A percentile compares a stretch with the other conserved stretches of the same genome.
These are phyloP conservation scores for Craterocephalus amniculus DNA, from an alignment of 2,797 vertebrate genomes.

Conservation along the genomic window DNA sequence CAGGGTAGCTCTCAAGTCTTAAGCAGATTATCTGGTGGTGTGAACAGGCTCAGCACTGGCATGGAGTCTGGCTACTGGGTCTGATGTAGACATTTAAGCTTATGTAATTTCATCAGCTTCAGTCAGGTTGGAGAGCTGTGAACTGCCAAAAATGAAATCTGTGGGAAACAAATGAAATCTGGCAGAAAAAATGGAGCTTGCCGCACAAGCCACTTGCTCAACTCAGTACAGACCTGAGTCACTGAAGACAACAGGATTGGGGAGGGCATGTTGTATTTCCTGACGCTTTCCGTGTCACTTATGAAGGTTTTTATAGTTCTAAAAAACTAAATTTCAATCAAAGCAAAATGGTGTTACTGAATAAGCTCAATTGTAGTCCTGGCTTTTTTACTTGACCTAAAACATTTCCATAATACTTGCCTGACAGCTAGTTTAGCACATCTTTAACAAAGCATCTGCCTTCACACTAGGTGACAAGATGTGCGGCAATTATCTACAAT, in stretches of 20 bases:
- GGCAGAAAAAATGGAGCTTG: conserved; percentile 7
- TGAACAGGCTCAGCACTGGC: conserved; percentile 11
- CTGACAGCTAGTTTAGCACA: not conserved
- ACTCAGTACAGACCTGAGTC: not conserved
- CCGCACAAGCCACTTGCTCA: not conserved
- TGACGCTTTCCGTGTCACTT: not conserved
- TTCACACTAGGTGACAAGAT: not conserved
- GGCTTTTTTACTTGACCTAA: not conserved
- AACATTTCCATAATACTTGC: not conserved
- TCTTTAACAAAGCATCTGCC: not conserved
- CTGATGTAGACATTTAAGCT: conserved; percentile 18
- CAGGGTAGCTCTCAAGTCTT: not conserved
- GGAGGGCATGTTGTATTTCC: not conserved
- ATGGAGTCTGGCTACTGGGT: not conserved
- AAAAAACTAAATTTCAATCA: not conserved
- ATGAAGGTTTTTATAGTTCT: not conserved
- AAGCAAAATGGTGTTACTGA: not conserved
- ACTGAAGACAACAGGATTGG: not conserved
- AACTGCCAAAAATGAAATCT: conserved; percentile 26
- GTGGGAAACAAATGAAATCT: conserved; percentile 20
- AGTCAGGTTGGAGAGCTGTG: not conserved
- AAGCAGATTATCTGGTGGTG: conserved; percentile 33
- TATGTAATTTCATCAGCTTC: conserved; percentile 22
- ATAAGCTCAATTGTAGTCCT: not conserved
- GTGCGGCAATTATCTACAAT: not conserved